These are phyloP conservation scores for Leptinotarsa lineolata DNA, from an alignment of 1,140 invertebrate species.

Conservation along the genomic window DNA sequence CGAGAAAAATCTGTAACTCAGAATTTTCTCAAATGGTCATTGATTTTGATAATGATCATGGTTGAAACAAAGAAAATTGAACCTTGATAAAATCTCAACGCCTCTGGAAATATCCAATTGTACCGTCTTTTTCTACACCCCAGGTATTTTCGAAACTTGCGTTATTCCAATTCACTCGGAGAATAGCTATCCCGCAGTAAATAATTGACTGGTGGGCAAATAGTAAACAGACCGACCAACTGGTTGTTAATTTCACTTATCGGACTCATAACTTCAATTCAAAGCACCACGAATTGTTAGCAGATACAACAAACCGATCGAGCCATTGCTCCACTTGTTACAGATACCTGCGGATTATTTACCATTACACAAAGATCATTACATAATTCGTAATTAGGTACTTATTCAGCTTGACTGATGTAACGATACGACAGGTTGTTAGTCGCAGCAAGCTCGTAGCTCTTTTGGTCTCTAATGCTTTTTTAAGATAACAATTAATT, in stretches of 20 bases:
- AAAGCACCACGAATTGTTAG: conserved; percentile 38
- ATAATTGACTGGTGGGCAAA: conserved; percentile 2
- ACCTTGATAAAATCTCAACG: too few species aligned
- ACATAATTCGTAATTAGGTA: conserved; percentile 37
- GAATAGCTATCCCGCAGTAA: not conserved
- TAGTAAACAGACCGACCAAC: not conserved
- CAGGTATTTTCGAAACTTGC: too few species aligned
- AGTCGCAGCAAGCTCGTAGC: conserved; percentile 16
- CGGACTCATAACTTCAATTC: conserved; percentile 31
- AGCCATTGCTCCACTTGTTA: conserved; percentile 36
- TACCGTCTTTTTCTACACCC: too few species aligned
- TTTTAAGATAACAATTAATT: conserved; percentile 27
- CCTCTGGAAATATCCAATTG: too few species aligned
- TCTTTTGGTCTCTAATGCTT: conserved; percentile 16
- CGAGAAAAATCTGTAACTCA: too few species aligned
- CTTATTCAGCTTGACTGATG: conserved; percentile 39
- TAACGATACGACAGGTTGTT: conserved; percentile 31
- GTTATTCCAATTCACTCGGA: too few species aligned
- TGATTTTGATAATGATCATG: too few species aligned
- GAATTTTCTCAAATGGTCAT: too few species aligned
- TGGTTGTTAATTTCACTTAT: conserved; percentile 32
- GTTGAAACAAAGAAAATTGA: too few species aligned
- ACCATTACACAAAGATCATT: conserved; percentile 33
- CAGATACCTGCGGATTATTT: conserved; percentile 36
- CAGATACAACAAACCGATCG: conserved; percentile 34